phyloP scores from a whole-genome alignment of 2,797 vertebrate genomes.

The Merluccius polli region DNA sequence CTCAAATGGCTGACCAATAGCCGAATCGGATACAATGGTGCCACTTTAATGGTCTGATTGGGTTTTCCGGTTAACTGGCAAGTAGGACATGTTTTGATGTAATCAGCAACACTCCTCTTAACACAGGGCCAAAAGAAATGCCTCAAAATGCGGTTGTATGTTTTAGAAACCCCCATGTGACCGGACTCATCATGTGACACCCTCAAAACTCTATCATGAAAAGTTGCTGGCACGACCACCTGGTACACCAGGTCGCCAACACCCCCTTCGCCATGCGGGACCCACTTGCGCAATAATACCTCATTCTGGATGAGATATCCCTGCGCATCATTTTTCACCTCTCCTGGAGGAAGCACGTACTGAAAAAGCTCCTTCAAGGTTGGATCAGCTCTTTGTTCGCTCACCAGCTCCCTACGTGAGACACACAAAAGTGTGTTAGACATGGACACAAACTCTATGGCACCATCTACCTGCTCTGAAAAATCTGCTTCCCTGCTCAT shows the following conservation, averaged over 20 bases:
- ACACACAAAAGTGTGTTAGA: not conserved
- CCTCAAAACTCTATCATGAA: not conserved
- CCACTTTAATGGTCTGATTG: not conserved
- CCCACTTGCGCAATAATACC: not conserved
- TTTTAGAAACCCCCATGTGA: not conserved
- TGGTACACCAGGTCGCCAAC: not conserved
- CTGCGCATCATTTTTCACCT: too few species aligned
- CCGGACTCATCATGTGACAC: not conserved
- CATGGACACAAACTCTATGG: not conserved
- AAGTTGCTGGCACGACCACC: not conserved
- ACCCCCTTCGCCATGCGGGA: not conserved
- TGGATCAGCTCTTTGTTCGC: not conserved
- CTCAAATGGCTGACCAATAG: not conserved
- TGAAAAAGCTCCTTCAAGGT: not conserved
- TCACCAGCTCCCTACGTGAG: not conserved
- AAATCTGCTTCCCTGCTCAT: not conserved
- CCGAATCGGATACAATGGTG: not conserved
- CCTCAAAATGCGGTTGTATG: not conserved
- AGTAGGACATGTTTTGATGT: not conserved
- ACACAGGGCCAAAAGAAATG: not conserved
- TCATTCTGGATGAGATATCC: not conserved
- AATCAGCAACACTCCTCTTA: not conserved
- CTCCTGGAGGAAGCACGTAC: not conserved
- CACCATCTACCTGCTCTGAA: not conserved
- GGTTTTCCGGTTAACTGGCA: not conserved